Evolutionary conservation across 2,888 invertebrate genomes (phyloP).

Genomic region (Artemia sinica): DNA sequence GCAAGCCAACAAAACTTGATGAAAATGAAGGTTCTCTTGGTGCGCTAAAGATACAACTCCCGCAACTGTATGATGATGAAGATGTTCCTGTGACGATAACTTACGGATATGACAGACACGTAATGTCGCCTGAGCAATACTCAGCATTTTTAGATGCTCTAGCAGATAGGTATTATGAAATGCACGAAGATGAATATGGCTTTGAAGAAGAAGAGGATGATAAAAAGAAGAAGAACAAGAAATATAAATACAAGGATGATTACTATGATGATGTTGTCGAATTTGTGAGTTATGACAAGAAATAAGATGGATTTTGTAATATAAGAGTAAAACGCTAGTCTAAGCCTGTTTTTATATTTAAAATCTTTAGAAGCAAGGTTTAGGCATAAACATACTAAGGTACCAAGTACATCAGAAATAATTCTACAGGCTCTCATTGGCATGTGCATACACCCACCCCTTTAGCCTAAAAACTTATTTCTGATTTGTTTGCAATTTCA

Average conservation of each 20-base stretch:
- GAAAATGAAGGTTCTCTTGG: not conserved
- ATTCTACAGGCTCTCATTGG: too few species aligned
- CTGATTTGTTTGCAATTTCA: too few species aligned
- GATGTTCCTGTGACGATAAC: not conserved
- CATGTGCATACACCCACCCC: too few species aligned
- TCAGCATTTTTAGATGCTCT: not conserved
- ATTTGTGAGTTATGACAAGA: too few species aligned
- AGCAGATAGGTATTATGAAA: conserved; percentile 5
- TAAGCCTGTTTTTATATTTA: too few species aligned
- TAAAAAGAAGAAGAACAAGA: not conserved
- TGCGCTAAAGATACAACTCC: not conserved
- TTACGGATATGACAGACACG: not conserved
- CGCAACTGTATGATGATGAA: not conserved
- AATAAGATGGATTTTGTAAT: too few species aligned
- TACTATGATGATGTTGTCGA: too few species aligned
- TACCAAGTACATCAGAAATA: too few species aligned
- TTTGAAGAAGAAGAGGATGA: not conserved
- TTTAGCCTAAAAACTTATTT: too few species aligned
- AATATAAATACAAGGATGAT: not conserved
- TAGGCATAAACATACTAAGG: too few species aligned
- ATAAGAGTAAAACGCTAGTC: too few species aligned
- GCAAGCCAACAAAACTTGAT: not conserved
- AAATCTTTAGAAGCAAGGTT: too few species aligned
- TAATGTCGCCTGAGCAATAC: not conserved
- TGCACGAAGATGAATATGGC: conserved; percentile 1